Base-by-base conservation (phyloP, 2,797 vertebrate species). In the Chloroceryle amazona region DNA sequence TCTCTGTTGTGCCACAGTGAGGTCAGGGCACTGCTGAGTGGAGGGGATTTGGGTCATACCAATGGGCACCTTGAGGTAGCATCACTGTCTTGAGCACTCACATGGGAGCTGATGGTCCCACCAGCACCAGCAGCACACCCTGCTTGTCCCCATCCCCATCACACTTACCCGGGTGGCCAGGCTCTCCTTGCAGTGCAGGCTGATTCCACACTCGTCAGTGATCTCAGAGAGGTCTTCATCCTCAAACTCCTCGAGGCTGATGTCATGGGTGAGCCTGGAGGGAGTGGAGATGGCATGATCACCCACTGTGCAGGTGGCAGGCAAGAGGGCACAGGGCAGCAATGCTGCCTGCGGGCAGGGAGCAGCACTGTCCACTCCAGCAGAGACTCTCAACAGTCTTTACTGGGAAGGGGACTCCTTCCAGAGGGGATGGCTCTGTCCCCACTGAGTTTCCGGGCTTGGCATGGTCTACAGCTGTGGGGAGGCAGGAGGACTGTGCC, bases 141-240 rank as follows among this genome's bases (percentile, higher is more conserved):
- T 91, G 49, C 46, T 29, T 23, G 23, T 61, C 29, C 79, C 66
- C 5, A 5, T 21, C 28, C 25, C 46, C 10, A 17, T n/a, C 1
- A 1, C 3, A 3, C 97, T 97, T 97, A 99, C 99, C 98, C 99
- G 99, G 74, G 98, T 89, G 90, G 99, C 98, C 75, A 99, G 97
- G 80, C 98, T 98, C 60, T 98, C 98, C 70, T 99, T 99, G 97
- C 98, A 99, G 94, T 99, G 99, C 78, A 99, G 98, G 94, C 99
- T 99, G 98, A 99, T 98, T 93, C 99, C 99, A 90, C 99, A 98
- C 96, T 99, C 99, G 2, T 99, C 99, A 0, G 98, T 99, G 98
- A 99, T 99, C 98, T 99, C 99, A 0, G 99, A 99, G 94, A 99
- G 98, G 98, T 99, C 99, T 95, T 99, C 99, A 98, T 99, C 99